Evolutionary conservation across 2,797 vertebrate genomes (phyloP).

Genomic region (Pelobates cultripes): DNA sequence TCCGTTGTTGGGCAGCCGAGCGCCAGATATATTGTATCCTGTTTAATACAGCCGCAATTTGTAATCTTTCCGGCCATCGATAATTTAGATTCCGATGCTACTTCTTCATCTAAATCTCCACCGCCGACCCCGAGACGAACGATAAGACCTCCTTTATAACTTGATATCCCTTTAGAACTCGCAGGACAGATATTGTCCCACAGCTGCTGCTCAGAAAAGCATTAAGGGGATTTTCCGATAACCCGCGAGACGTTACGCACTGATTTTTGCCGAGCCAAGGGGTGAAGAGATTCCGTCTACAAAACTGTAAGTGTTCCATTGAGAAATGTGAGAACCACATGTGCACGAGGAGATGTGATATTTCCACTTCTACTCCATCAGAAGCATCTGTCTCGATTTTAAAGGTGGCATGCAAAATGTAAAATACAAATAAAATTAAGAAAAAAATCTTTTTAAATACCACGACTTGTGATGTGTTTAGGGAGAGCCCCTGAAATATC

Average conservation of each 20-base stretch:
- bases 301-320: neutral
- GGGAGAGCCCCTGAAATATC: neutral
- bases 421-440: neutral
- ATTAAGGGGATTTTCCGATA: conserved; percentile 41
- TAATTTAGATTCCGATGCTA: neutral
- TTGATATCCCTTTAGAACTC: conserved; percentile 14
- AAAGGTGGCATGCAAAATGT: neutral
- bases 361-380: conserved; percentile 24
- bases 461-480: neutral
- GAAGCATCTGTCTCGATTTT: conserved; percentile 22
- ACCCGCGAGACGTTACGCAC: conserved; percentile 28
- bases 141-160: conserved; percentile 26
- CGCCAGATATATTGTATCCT: too few species aligned
- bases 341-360: conserved; percentile 33
- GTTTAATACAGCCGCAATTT: too few species aligned
- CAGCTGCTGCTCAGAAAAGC: conserved; percentile 28
- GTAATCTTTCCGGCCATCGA: neutral
- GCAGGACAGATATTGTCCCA: conserved; percentile 2
- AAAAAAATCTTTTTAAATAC: neutral
- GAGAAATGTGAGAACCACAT: conserved; percentile 43
- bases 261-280: conserved; percentile 17
- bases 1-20: too few species aligned
- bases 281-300: conserved; percentile 13
- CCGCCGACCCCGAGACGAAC: neutral
- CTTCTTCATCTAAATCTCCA: neutral